phyloP scores from a whole-genome alignment of 2,888 invertebrate species.

The Mesorhabditis spiculigera region DNA sequence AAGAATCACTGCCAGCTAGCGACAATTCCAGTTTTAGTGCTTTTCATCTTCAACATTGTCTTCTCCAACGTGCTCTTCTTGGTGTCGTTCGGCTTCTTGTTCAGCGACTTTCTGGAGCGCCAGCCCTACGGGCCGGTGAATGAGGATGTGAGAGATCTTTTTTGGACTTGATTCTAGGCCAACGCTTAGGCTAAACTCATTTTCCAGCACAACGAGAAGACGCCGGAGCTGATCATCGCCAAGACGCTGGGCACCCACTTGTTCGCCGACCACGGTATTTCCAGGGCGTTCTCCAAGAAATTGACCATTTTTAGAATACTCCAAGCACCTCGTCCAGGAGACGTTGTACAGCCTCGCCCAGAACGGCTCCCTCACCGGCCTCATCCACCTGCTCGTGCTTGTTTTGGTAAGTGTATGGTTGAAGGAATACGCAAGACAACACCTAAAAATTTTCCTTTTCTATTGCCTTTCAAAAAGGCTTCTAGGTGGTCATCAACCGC shows the following conservation, averaged over 20 bases:
- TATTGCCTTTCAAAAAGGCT: conserved; percentile 1
- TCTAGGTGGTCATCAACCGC: conserved; percentile 48
- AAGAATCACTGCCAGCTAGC: too few relatives aligned
- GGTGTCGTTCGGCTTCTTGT: conserved; percentile 50
- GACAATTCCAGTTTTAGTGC: neutral
- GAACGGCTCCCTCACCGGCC: conserved; percentile 50
- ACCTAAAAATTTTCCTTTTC: neutral
- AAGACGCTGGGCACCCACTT: conserved; percentile 54
- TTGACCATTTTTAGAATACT: neutral
- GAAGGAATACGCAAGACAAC: neutral
- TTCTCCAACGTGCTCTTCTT: conserved; percentile 55
- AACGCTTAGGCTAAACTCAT: neutral
- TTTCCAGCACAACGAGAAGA: conserved; percentile 32
- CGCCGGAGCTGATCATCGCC: conserved; percentile 43
- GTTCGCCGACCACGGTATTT: conserved; percentile 24
- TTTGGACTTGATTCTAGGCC: too few relatives aligned
- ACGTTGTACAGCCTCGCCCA: conserved; percentile 54
- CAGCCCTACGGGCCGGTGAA: conserved; percentile 39
- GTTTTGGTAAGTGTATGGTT: conserved; percentile 36
- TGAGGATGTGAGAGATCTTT: conserved; percentile 29
- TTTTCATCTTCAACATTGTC: conserved; percentile 45
- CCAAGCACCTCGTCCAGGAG: conserved; percentile 52
- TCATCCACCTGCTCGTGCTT: conserved; percentile 53
- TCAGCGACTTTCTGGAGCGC: conserved; percentile 40
- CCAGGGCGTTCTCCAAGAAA: neutral